A percentile compares a stretch with the other conserved stretches of the same genome.
phyloP scores from a whole-genome alignment of 1,140 invertebrate species.

The Drosophila kikkawai region DNA sequence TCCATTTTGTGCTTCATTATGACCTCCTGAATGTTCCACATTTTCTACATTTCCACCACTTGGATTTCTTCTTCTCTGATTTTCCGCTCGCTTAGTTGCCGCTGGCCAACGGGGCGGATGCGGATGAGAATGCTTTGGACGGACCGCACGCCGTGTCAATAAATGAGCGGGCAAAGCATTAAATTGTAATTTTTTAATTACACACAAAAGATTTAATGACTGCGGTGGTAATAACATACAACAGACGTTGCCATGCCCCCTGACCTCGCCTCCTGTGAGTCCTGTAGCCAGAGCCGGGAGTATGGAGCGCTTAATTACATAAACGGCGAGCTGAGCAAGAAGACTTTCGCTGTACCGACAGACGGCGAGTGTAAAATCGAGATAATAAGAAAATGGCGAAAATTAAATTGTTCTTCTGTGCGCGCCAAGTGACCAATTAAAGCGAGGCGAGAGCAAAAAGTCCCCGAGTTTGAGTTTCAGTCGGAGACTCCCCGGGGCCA shows the following conservation, averaged over 20 bases:
- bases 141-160: conserved; percentile 56
- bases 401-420: conserved; percentile 80
- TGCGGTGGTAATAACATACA: conserved; percentile 73
- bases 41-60: conserved; percentile 23
- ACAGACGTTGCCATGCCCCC: conserved; percentile 48
- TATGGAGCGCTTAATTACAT: conserved; percentile 77
- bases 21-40: conserved; percentile 22
- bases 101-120: conserved; percentile 32
- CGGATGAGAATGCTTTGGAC: conserved; percentile 19
- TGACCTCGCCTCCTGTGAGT: not conserved
- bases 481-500: conserved; percentile 13
- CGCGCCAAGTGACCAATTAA: conserved; percentile 81
- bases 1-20: conserved; percentile 30
- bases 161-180: conserved; percentile 73
- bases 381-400: conserved; percentile 80
- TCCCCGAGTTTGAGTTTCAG: conserved; percentile 30
- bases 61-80: conserved; percentile 10
- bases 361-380: conserved; percentile 67
- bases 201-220: conserved; percentile 81
- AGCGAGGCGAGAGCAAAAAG: conserved; percentile 61
- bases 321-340: conserved; percentile 42
- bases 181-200: conserved; percentile 82
- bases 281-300: conserved; percentile 24
- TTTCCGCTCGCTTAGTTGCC: conserved; percentile 25
- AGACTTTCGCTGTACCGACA: conserved; percentile 20